These are phyloP conservation scores for Polydrusus pterygomalis DNA, from an alignment of 2,888 invertebrate genomes.

Conservation along the genomic window DNA sequence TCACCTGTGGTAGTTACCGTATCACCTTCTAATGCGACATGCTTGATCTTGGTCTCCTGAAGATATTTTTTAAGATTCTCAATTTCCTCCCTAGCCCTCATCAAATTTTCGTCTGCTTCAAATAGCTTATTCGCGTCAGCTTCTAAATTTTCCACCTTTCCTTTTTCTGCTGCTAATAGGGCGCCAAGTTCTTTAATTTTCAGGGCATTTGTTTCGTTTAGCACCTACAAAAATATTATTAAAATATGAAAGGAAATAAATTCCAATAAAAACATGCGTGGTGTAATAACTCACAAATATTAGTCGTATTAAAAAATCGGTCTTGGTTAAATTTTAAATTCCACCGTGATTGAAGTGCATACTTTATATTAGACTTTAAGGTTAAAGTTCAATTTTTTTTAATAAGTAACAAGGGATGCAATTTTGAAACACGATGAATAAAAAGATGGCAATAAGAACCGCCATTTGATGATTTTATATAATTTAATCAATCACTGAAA, in stretches of 20 bases:
- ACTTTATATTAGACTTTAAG: too few species aligned
- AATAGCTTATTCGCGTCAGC: slow-evolving; percentile 76
- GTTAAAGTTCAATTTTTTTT: too few species aligned
- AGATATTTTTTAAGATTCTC: slow-evolving; percentile 75
- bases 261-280: too few species aligned
- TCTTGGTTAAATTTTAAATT: too few species aligned
- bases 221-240: slow-evolving; percentile 67
- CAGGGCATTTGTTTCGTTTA: slow-evolving; percentile 71
- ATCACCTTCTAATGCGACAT: slow-evolving; percentile 58
- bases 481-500: too few species aligned
- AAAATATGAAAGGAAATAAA: neutral
- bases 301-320: too few species aligned
- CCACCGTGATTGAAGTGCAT: too few species aligned
- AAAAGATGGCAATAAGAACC: too few species aligned
- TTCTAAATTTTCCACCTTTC: slow-evolving; percentile 72
- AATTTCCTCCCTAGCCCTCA: slow-evolving; percentile 77
- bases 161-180: slow-evolving; percentile 71
- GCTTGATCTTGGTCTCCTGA: slow-evolving; percentile 75
- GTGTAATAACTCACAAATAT: too few species aligned
- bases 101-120: slow-evolving; percentile 80
- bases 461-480: too few species aligned
- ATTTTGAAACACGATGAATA: too few species aligned
- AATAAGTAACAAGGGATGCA: too few species aligned
- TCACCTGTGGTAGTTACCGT: slow-evolving; percentile 59
- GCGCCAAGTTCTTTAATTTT: slow-evolving; percentile 74